Percentiles rank a stretch among this genome's conserved stretches.
Evolutionary conservation across 2,888 invertebrate genomes (phyloP).

Genomic region (Torymus texanus): DNA sequence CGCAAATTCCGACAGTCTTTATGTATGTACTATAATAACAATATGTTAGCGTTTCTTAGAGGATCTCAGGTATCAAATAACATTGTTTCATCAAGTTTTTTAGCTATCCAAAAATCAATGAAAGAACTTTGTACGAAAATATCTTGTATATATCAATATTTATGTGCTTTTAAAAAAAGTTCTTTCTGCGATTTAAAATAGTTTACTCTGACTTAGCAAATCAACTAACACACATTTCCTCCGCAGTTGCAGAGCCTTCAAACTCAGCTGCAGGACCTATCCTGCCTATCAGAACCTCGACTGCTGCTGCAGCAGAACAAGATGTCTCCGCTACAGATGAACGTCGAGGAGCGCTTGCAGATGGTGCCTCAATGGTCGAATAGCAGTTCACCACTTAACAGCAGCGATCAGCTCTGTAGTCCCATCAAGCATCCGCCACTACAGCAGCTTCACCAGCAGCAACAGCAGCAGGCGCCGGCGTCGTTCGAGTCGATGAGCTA

Average conservation of each 20-base stretch:
- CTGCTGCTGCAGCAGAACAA: slow-evolving; percentile 7
- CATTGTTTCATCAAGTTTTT: too few relatives aligned
- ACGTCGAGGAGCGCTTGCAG: slow-evolving; percentile 29
- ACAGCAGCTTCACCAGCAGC: slow-evolving; percentile 17
- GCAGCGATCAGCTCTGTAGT: neutral
- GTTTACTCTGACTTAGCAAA: too few relatives aligned
- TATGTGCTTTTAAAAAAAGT: too few relatives aligned
- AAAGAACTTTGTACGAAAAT: too few relatives aligned
- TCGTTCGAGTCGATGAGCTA: slow-evolving; percentile 30
- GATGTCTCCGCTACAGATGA: slow-evolving; percentile 18
- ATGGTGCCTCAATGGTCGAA: slow-evolving; percentile 39
- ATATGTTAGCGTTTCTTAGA: too few relatives aligned
- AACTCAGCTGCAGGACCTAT: slow-evolving; percentile 24
- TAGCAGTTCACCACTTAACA: neutral
- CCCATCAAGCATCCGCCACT: neutral
- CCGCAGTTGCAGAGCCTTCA: slow-evolving; percentile 34
- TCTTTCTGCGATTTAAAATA: too few relatives aligned
- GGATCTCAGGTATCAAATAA: too few relatives aligned
- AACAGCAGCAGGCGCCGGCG: slow-evolving; percentile 6
- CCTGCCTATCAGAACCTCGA: neutral
- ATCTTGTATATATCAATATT: too few relatives aligned
- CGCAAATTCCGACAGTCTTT: too few relatives aligned
- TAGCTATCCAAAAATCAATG: too few relatives aligned
- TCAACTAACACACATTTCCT: neutral
- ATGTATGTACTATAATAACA: too few relatives aligned